Evolutionary conservation across 1,140 invertebrate species (phyloP), one percentile per base, ranked within the genome.

Genomic region (Phocides pigmalion): DNA sequence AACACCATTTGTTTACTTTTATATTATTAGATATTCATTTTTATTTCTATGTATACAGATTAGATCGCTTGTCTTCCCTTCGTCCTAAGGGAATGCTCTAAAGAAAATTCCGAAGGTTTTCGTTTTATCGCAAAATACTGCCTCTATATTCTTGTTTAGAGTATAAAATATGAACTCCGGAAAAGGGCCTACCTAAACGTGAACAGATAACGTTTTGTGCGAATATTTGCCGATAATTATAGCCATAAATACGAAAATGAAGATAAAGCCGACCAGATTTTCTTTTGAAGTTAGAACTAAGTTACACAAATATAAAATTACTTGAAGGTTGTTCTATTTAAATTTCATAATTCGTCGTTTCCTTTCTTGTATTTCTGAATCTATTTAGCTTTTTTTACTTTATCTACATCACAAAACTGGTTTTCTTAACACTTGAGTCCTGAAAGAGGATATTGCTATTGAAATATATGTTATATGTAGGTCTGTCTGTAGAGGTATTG

Each of bases 101-200:
- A 4, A 20, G 9, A 5, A 49, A 25, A 25, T 25, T 49, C 22
- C 20, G 4, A 49, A 9, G 46, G 5, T 2, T 49, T 49, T 15
- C 46, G 11, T 25, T 22, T 49, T 49, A 49, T 49, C 22, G 20
- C 4, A 49, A 49, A 25, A 12, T 28, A 28, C 4, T 49, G 19
- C 22, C 19, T 6, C 20, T 22, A 28, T 49, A 49, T 49, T 49
- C 19, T 19, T 25, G 46, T 25, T 25, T 14, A 4, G 20, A 9
- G 20, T 20, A 49, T 49, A 49, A 49, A 49, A 25, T 49, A 32
- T 49, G 12, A 14, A 49, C 46, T 49, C 28, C 12, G 4, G 20
- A 22, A 22, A 25, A 49, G 20, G 41, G 20, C 46, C 2, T 1
- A 15, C n/a, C n/a, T n/a, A 49, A 49, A 20, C 28, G 46, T 49